Conservation (phyloP, 2,888 invertebrate genomes). For the Linyphia triangularis region DNA sequence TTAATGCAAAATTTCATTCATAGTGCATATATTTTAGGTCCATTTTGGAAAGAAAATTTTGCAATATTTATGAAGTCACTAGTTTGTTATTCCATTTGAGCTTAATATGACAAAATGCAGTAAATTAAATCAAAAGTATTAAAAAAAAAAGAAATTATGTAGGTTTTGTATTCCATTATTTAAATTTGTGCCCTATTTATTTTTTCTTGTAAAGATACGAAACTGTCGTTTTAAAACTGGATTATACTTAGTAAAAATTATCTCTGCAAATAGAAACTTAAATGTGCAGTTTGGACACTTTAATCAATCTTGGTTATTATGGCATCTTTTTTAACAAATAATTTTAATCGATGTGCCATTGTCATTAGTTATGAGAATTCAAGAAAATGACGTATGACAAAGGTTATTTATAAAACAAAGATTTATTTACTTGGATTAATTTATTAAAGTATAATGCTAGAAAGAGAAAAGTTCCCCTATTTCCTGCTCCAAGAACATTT, state of each 20-base stretch:
- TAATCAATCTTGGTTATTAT: too few relatives aligned
- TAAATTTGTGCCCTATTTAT: neutral
- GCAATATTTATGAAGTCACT: neutral
- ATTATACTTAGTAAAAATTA: neutral
- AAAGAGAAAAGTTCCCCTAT: too few relatives aligned
- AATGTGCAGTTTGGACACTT: neutral
- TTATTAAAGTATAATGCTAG: too few relatives aligned
- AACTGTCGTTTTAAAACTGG: neutral
- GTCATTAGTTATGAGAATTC: too few relatives aligned
- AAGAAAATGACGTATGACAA: too few relatives aligned
- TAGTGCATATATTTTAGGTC: neutral
- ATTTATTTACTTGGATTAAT: too few relatives aligned
- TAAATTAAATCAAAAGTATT: too few relatives aligned
- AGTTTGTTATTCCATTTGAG: neutral
- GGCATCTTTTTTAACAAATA: too few relatives aligned
- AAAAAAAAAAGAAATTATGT: neutral
- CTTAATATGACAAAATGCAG: neutral
- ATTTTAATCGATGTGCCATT: too few relatives aligned
- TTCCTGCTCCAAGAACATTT: too few relatives aligned
- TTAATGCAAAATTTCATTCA: constrained; percentile 14
- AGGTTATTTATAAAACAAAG: too few relatives aligned
- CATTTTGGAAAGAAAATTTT: neutral
- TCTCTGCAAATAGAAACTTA: neutral
- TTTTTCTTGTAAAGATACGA: neutral
- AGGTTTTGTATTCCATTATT: neutral